These are phyloP conservation scores for Lysiphlebus fabarum DNA, from an alignment of 1,140 invertebrate genomes.

Conservation along the genomic window DNA sequence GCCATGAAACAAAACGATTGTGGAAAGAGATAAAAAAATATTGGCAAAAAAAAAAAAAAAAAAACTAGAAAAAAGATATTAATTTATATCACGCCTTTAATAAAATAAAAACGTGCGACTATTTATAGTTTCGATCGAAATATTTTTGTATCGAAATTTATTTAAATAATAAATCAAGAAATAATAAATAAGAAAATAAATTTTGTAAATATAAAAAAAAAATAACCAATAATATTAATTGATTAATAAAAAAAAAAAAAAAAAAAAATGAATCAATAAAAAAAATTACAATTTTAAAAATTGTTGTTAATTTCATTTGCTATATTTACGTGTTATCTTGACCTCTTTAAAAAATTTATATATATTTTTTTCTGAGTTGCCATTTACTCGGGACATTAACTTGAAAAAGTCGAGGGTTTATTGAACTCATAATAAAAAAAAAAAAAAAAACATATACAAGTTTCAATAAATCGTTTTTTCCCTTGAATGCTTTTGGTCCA, in stretches of 20 bases:
- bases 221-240: constrained; percentile 6
- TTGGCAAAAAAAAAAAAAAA: background rate
- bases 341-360: background rate
- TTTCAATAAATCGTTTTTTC: constrained; percentile 25
- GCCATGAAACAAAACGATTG: constrained; percentile 10
- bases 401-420: constrained; percentile 18
- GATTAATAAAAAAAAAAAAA: constrained; percentile 1
- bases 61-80: constrained; percentile 11
- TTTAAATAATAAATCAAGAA: constrained; percentile 9
- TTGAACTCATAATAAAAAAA: constrained; percentile 16
- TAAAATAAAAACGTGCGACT: constrained; percentile 22
- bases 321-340: background rate
- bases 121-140: constrained; percentile 4
- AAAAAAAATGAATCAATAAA: too few species aligned
- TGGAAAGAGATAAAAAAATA: background rate
- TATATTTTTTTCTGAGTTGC: background rate
- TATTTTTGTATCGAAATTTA: constrained; percentile 16
- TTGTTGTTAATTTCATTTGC: background rate
- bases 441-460: constrained; percentile 2
- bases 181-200: constrained; percentile 1
- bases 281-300: background rate
- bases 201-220: too few species aligned
- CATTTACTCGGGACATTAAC: constrained; percentile 8
- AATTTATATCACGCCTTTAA: constrained; percentile 20
- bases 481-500: constrained; percentile 12